Percentiles rank a stretch among this genome's conserved stretches.
Evolutionary conservation across 1,140 invertebrate genomes (phyloP).

Genomic region (Leucophenga varia): DNA sequence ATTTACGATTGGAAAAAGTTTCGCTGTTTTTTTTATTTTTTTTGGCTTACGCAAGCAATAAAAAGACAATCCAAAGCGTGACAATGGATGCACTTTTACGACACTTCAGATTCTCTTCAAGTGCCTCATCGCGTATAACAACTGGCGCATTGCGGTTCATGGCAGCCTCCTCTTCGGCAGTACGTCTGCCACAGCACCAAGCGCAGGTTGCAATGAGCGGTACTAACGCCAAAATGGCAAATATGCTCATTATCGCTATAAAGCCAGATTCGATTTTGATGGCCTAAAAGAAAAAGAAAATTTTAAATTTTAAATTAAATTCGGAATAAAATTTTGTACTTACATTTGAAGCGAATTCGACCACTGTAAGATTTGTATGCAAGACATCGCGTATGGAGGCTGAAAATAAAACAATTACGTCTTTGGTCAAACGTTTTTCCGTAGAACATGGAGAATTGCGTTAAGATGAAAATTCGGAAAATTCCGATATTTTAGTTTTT

Average conservation of each 20-base stretch:
- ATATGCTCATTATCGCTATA: constrained; percentile 52
- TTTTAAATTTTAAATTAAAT: too few relatives aligned
- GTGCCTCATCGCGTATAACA: constrained; percentile 41
- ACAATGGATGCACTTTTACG: constrained; percentile 44
- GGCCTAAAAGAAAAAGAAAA: constrained; percentile 34
- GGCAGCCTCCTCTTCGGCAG: constrained; percentile 34
- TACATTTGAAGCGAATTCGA: constrained; percentile 51
- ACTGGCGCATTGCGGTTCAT: constrained; percentile 37
- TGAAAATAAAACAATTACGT: constrained; percentile 6
- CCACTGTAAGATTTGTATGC: constrained; percentile 46
- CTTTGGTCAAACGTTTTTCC: not conserved
- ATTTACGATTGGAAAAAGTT: not conserved
- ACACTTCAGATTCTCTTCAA: constrained; percentile 42
- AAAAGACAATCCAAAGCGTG: constrained; percentile 55
- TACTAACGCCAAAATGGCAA: constrained; percentile 49
- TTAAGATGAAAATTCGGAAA: too few relatives aligned
- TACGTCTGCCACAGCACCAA: constrained; percentile 45
- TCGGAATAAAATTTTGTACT: constrained; percentile 15
- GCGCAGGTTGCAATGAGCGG: constrained; percentile 47
- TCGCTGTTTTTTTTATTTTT: not conserved
- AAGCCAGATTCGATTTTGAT: constrained; percentile 59
- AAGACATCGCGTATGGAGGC: constrained; percentile 47
- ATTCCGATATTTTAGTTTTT: too few relatives aligned
- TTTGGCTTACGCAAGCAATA: constrained; percentile 56
- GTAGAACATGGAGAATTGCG: too few relatives aligned